Evolutionary conservation across 2,797 vertebrate genomes (phyloP), one percentile per base, ranked within the genome.

Genomic region (Myotis daubentonii): DNA sequence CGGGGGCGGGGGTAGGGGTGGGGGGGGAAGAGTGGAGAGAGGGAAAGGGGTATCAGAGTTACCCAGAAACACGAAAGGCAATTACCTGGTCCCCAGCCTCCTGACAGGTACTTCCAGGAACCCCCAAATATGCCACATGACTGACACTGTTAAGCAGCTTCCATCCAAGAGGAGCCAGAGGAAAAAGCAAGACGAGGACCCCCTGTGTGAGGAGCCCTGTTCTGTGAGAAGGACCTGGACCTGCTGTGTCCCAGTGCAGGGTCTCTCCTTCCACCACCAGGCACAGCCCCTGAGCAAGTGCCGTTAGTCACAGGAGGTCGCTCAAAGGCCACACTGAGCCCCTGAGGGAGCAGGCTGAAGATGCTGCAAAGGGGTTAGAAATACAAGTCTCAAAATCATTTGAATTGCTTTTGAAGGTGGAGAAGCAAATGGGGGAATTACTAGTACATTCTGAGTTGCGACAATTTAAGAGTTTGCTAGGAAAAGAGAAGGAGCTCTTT

Each of bases 211-310:
- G 0, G 88, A 47, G 3, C 11, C 19, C 28, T 65, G 6, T 78
- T 20, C 28, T 75, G 72, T 49, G 47, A 51, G 47, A n/a, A 33
- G 47, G 74, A 75, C 17, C 30, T n/a, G 98, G 98, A 97, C 2
- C 97, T 99, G 53, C 98, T 99, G 95, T 99, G 98, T 0, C 98
- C 13, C 97, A 98, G 13, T 98, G 98, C 0, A 98, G 98, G 62
- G 98, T 60, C 57, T 60, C 98, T 98, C 99, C 0, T 98, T 98
- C 0, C 68, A 96, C 13, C 98, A 99, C 96, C 97, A 96, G 0
- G 96, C 97, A n/a, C 98, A 13, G 13, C 28, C 60, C 6, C 60
- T 65, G 60, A 65, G 28, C 28, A 17, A 66, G 65, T 68, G 66
- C 33, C 22, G 66, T n/a, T 68, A 20, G 19, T 68, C 66, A 68